Evolutionary conservation across 1,140 invertebrate species (phyloP), one percentile per base, ranked within the genome.

Genomic region (Lordiphosa stackelbergi): DNA sequence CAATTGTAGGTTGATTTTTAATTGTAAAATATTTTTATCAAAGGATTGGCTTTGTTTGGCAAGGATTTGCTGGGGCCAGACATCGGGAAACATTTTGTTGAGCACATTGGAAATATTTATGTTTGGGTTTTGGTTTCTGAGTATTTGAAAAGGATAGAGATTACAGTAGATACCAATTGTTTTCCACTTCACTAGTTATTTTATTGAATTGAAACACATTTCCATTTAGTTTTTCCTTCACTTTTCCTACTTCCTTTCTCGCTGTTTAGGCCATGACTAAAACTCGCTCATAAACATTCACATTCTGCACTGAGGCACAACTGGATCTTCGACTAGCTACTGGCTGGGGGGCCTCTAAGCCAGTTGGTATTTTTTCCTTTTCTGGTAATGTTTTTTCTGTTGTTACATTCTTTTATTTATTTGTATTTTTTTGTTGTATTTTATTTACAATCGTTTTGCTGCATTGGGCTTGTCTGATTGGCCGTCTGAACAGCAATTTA

Each of bases 81-180:
- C 60, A 69, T 53, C 73, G 72, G 68, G 73, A 77, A 68, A 79
- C 75, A 79, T 79, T 81, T 79, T 79, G 75, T 68, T 66, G 73
- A 49, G 59, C 73, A 73, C 73, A 78, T 78, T 69, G 71, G 59
- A 62, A 46, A 16, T 31, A 48, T 42, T 42, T 38, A 19, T 36
- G 1, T 13, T 60, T 5, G 9, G 35, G 8, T 13, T 13, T 45
- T 66, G 49, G 41, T 53, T 37, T 40, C 40, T n/a, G 7, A 35
- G 6, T 16, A 10, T 31, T 19, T 40, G 10, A 6, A n/a, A 11
- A 10, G 28, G 0, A 6, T 7, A 6, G 24, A 7, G 5, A 28
- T 5, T 22, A 16, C 1, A 16, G 19, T 22, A 28, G 5, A 28
- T 28, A 28, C 7, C 10, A n/a, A 34, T 19, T 13, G 22, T 47